Evolutionary conservation across 2,888 invertebrate species (phyloP).

Genomic region (Pegoplata infirma): DNA sequence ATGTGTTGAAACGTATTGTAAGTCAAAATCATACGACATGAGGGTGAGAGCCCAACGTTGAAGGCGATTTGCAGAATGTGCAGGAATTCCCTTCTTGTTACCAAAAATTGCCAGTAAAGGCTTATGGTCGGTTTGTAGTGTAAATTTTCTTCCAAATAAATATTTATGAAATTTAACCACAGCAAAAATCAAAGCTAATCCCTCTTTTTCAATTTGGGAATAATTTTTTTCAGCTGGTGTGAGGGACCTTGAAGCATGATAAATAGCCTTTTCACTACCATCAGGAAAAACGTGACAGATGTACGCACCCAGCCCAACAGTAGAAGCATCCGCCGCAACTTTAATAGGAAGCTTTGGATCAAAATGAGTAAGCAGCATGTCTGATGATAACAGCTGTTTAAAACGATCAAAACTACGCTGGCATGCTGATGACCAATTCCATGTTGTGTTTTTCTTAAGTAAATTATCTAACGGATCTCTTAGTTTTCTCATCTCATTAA

Average conservation of each 20-base stretch:
- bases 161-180: slow-evolving; percentile 43
- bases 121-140: too few relatives aligned
- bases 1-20: too few relatives aligned
- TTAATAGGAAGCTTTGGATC: slow-evolving; percentile 59
- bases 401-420: slow-evolving; percentile 42
- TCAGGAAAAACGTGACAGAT: slow-evolving; percentile 65
- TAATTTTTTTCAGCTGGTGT: too few relatives aligned
- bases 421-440: slow-evolving; percentile 54
- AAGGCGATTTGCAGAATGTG: too few relatives aligned
- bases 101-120: too few relatives aligned
- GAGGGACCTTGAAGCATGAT: slow-evolving; percentile 12
- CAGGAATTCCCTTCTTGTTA: too few relatives aligned
- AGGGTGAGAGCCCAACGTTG: too few relatives aligned
- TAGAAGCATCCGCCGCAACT: slow-evolving; percentile 36
- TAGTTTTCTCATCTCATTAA: slow-evolving; percentile 30
- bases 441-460: slow-evolving; percentile 19
- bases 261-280: slow-evolving; percentile 35
- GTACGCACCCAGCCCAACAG: slow-evolving; percentile 34
- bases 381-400: slow-evolving; percentile 68
- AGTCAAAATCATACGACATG: too few relatives aligned
- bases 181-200: slow-evolving; percentile 22
- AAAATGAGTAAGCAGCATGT: slow-evolving; percentile 69
- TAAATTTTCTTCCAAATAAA: too few relatives aligned
- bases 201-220: too few relatives aligned
- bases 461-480: slow-evolving; percentile 39